Evolutionary conservation across 1,140 invertebrate species (phyloP), one percentile per base, ranked within the genome.

Genomic region (Prorops nasuta): DNA sequence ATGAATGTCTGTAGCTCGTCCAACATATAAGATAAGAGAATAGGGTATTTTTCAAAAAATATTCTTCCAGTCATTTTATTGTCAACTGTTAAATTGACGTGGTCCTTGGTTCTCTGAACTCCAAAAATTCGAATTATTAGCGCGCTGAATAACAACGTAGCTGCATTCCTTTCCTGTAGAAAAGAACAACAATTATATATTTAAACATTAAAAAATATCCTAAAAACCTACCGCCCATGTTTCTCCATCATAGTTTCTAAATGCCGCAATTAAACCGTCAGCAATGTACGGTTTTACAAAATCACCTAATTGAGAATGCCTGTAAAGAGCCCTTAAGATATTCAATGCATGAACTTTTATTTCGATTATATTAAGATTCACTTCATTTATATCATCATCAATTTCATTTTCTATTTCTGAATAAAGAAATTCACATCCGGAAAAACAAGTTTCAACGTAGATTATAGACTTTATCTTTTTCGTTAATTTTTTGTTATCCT

Each of bases 121-220:
- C 94, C 94, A 81, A 98, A 96, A 49, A 94, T 87, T 58, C 94
- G 79, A 16, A 85, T 88, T 51, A 96, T 84, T n/a, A 98, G 74
- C 2, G 92, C 81, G 56, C 88, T 86, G 56, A 94, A 89, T 22
- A 97, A 72, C 15, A 98, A 74, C 1, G 92, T 92, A 1, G 91
- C 86, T 1, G 92, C 87, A 76, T 98, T 98, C 43, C 91, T 80
- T 71, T 89, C 86, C 86, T 89, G 9, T 38, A 44, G 21, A 49
- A 32, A 14, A 17, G 34, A 20, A n/a, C 10, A n/a, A 39, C 16
- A 34, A 44, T 24, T 54, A 14, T 14, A 43, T 47, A 22, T 6
- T 40, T 19, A 31, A 28, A 44, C 32, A 37, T 32, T 44, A 28
- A 45, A n/a, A n/a, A n/a, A n/a, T n/a, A n/a, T n/a, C n/a, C 10